Conservation (phyloP, 2,888 invertebrate species). For the Xylophagus ater region DNA sequence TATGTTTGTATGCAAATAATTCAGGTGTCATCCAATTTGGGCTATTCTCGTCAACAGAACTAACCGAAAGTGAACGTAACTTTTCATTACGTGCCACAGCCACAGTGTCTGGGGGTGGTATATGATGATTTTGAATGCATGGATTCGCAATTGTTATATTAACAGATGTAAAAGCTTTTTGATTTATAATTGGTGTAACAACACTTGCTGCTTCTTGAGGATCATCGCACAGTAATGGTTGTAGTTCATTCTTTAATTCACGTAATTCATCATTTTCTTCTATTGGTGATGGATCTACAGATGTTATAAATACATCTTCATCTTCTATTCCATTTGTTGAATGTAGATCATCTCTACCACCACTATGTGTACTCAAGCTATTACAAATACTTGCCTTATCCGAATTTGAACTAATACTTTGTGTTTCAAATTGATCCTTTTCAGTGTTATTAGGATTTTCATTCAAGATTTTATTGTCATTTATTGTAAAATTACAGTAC, state of each 20-base stretch:
- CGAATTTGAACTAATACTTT: slow-evolving; percentile 43
- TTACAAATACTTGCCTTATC: slow-evolving; percentile 33
- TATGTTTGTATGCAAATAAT: slow-evolving; percentile 66
- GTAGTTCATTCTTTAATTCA: slow-evolving; percentile 37
- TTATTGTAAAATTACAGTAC: slow-evolving; percentile 20
- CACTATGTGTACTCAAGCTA: slow-evolving; percentile 16
- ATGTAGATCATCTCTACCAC: slow-evolving; percentile 14
- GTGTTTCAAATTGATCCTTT: slow-evolving; percentile 45
- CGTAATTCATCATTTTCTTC: slow-evolving; percentile 33
- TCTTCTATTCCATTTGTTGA: slow-evolving; percentile 17
- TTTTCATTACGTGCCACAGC: slow-evolving; percentile 11
- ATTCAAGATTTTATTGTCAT: slow-evolving; percentile 9
- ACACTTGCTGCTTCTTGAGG: slow-evolving; percentile 31
- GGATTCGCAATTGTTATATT: slow-evolving; percentile 62
- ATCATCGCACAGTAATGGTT: slow-evolving; percentile 35
- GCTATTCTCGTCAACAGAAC: slow-evolving; percentile 59
- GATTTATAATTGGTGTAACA: slow-evolving; percentile 32
- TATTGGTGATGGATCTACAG: slow-evolving; percentile 11
- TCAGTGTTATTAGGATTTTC: slow-evolving; percentile 23
- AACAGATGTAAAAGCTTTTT: slow-evolving; percentile 52
- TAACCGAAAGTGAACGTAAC: slow-evolving; percentile 48
- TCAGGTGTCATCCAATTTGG: slow-evolving; percentile 78
- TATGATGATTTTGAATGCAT: slow-evolving; percentile 57
- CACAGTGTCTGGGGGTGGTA: slow-evolving; percentile 51
- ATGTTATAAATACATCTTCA: slow-evolving; percentile 19